Percentiles rank a stretch among this genome's conserved stretches.
Evolutionary conservation across 2,797 vertebrate species (phyloP).

Genomic region (Notoglanidium macrostoma): DNA sequence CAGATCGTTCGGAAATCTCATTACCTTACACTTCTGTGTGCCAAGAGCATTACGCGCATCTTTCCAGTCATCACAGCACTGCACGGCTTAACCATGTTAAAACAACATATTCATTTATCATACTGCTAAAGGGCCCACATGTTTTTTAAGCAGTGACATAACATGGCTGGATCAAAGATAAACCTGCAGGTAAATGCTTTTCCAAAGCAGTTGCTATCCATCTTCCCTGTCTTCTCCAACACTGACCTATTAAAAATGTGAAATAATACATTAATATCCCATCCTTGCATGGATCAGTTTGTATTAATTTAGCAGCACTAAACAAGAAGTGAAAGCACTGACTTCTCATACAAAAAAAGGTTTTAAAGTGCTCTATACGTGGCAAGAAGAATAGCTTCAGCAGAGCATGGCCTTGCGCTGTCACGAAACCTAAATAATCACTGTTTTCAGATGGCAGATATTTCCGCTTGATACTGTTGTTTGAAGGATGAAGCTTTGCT

Average conservation of each 20-base stretch:
- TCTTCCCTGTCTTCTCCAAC: background rate
- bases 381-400: constrained; percentile 10
- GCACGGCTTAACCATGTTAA: constrained; percentile 76
- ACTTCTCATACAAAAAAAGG: constrained; percentile 45
- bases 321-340: background rate
- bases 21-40: constrained; percentile 70
- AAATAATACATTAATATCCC: background rate
- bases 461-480: constrained; percentile 30
- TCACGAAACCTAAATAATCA: constrained; percentile 25
- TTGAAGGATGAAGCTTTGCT: constrained; percentile 47
- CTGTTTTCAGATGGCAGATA: constrained; percentile 46
- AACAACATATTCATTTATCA: constrained; percentile 78
- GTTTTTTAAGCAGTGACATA: constrained; percentile 42
- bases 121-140: constrained; percentile 72
- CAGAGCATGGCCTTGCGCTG: constrained; percentile 9
- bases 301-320: background rate
- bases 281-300: background rate
- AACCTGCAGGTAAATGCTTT: background rate
- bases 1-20: constrained; percentile 70
- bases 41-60: constrained; percentile 67
- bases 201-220: constrained; percentile 13
- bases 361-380: constrained; percentile 24
- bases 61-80: constrained; percentile 70
- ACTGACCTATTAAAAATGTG: background rate
- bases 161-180: constrained; percentile 26